These are phyloP conservation scores for Magallana ariakensis DNA, from an alignment of 1,140 invertebrate species.

Conservation along the genomic window DNA sequence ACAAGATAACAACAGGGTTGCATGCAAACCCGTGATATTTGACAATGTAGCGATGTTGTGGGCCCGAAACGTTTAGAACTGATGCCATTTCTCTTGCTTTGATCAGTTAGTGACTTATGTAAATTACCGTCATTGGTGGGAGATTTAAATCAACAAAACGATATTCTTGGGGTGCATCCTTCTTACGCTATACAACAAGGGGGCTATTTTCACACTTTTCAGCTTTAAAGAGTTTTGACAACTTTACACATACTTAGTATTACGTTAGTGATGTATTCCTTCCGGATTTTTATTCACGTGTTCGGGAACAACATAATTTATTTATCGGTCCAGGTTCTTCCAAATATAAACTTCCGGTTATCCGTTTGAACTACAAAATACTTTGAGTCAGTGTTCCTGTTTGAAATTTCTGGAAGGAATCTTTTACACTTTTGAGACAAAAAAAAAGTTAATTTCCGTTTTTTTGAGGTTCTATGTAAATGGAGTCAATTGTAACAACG, in stretches of 20 bases:
- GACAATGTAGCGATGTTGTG: background rate
- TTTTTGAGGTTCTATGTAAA: background rate
- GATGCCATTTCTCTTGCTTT: background rate
- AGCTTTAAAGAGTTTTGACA: background rate
- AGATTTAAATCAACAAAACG: background rate
- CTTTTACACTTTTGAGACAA: too few relatives aligned
- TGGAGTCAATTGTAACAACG: background rate
- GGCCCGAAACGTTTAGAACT: background rate
- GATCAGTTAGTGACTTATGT: background rate
- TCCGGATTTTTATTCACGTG: background rate
- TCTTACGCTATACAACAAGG: too few relatives aligned
- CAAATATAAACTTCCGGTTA: background rate
- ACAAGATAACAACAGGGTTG: background rate
- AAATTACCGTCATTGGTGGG: background rate
- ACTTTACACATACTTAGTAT: background rate
- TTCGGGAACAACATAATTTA: background rate
- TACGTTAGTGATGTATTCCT: conserved; percentile 5
- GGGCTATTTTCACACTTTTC: too few relatives aligned
- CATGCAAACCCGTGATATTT: background rate
- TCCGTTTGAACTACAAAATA: background rate
- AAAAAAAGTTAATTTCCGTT: background rate
- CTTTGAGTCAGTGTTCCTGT: too few relatives aligned
- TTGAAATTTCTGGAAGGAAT: too few relatives aligned
- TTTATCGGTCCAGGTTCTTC: background rate
- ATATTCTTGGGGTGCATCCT: too few relatives aligned